Conservation (phyloP, 2,888 invertebrate genomes). For the Yponomeuta sedellus region DNA sequence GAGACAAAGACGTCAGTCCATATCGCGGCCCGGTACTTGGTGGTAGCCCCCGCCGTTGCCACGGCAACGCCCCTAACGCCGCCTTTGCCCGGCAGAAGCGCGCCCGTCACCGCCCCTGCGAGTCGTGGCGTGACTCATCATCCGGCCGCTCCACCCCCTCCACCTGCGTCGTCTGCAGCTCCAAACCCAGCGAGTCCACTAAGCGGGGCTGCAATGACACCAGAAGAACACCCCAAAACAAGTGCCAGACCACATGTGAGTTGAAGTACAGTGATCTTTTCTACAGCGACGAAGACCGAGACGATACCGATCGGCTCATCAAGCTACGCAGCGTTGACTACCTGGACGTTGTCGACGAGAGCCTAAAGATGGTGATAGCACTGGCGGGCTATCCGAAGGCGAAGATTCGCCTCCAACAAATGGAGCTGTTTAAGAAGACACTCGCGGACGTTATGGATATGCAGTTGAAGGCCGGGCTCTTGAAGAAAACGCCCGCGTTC, state of each 20-base stretch:
- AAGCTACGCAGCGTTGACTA: slow-evolving; percentile 55
- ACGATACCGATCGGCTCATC: slow-evolving; percentile 56
- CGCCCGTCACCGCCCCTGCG: neutral
- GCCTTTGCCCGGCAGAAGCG: slow-evolving; percentile 7
- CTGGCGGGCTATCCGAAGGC: slow-evolving; percentile 58
- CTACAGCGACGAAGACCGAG: slow-evolving; percentile 40
- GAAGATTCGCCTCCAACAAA: slow-evolving; percentile 54
- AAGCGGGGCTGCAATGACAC: neutral
- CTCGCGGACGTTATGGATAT: slow-evolving; percentile 54
- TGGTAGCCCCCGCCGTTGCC: neutral
- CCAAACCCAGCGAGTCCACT: neutral
- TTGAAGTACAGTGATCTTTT: slow-evolving; percentile 49
- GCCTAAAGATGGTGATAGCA: slow-evolving; percentile 53
- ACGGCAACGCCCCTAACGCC: neutral
- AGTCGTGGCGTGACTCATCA: slow-evolving; percentile 37
- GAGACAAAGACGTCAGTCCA: neutral
- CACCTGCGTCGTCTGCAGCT: slow-evolving; percentile 49
- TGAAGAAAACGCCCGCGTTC: slow-evolving; percentile 50
- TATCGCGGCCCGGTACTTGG: neutral
- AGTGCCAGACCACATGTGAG: slow-evolving; percentile 43
- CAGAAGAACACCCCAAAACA: slow-evolving; percentile 23
- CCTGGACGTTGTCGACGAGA: slow-evolving; percentile 52
- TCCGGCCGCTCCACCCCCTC: slow-evolving; percentile 56
- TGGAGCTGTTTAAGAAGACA: slow-evolving; percentile 53
- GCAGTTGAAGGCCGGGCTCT: slow-evolving; percentile 53